A percentile compares a stretch with the other conserved stretches of the same genome.
Evolutionary conservation across 2,888 invertebrate genomes (phyloP).

Genomic region (Macrophya annulata): DNA sequence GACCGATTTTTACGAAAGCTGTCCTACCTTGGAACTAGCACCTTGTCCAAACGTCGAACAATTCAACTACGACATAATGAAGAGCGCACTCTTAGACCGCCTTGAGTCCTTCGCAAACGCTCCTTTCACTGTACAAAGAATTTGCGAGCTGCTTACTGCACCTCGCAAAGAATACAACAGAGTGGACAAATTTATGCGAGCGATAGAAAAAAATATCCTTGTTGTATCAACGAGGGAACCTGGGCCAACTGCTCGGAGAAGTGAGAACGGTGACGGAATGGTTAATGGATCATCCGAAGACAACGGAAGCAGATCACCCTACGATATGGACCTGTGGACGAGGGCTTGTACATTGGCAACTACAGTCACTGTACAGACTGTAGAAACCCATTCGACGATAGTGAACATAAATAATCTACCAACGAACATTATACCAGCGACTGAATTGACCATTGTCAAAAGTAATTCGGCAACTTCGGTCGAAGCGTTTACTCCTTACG

Average conservation of each 20-base stretch:
- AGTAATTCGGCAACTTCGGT: slow-evolving; percentile 31
- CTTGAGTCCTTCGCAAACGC: slow-evolving; percentile 93
- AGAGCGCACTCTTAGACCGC: slow-evolving; percentile 89
- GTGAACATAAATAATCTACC: slow-evolving; percentile 59
- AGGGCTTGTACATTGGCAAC: slow-evolving; percentile 73
- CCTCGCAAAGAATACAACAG: slow-evolving; percentile 97
- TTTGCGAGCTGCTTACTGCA: slow-evolving; percentile 95
- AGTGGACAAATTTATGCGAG: slow-evolving; percentile 98
- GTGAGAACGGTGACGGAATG: slow-evolving; percentile 77
- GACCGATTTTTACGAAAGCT: slow-evolving; percentile 92
- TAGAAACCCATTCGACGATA: slow-evolving; percentile 66
- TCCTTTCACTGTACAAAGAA: slow-evolving; percentile 97
- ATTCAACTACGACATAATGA: slow-evolving; percentile 95
- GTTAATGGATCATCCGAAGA: slow-evolving; percentile 76
- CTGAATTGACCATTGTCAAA: slow-evolving; percentile 65
- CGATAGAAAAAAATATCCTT: slow-evolving; percentile 96
- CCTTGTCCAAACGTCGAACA: slow-evolving; percentile 95
- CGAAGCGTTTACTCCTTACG: slow-evolving; percentile 44
- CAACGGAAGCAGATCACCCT: slow-evolving; percentile 65
- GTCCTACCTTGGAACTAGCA: slow-evolving; percentile 88
- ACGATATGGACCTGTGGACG: slow-evolving; percentile 77
- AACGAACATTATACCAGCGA: slow-evolving; percentile 63
- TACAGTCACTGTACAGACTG: slow-evolving; percentile 65
- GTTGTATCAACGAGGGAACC: slow-evolving; percentile 86
- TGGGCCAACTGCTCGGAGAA: slow-evolving; percentile 74